Evolutionary conservation across 2,113 vertebrate species (phyloP).

Genomic region (Otis tarda): DNA sequence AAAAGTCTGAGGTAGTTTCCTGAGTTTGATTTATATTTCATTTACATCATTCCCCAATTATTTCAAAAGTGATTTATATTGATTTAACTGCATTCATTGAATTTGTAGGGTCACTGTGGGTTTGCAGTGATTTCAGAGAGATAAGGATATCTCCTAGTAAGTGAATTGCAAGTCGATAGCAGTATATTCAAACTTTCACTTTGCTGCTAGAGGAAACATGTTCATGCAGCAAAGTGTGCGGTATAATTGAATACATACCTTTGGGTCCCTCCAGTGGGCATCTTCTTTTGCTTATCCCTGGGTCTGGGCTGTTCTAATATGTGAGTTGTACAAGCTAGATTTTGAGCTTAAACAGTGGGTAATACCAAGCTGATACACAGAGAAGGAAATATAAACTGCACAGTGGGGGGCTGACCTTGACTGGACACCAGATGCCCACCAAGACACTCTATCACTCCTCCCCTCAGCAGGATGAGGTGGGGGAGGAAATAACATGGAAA

Average conservation of each 20-base stretch:
- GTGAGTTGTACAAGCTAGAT: background rate
- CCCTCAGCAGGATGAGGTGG: background rate
- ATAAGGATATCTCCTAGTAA: background rate
- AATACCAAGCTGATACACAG: background rate
- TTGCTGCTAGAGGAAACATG: background rate
- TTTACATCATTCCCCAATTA: background rate
- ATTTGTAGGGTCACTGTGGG: background rate
- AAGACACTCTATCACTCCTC: background rate
- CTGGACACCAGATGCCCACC: rapidly evolving
- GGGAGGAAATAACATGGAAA: background rate
- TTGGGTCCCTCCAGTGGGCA: background rate
- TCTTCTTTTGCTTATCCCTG: background rate
- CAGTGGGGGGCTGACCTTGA: background rate
- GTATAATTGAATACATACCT: background rate
- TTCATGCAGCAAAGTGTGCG: background rate
- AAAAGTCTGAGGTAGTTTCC: background rate
- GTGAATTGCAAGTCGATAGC: background rate
- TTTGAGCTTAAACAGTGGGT: background rate
- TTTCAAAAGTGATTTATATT: background rate
- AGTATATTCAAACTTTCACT: background rate
- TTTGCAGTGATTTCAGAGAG: background rate
- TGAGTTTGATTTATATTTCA: background rate
- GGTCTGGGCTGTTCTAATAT: background rate
- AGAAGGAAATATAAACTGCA: background rate
- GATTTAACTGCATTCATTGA: background rate